Conservation (phyloP, 1,140 invertebrate species). For the Cydia fagiglandana region DNA sequence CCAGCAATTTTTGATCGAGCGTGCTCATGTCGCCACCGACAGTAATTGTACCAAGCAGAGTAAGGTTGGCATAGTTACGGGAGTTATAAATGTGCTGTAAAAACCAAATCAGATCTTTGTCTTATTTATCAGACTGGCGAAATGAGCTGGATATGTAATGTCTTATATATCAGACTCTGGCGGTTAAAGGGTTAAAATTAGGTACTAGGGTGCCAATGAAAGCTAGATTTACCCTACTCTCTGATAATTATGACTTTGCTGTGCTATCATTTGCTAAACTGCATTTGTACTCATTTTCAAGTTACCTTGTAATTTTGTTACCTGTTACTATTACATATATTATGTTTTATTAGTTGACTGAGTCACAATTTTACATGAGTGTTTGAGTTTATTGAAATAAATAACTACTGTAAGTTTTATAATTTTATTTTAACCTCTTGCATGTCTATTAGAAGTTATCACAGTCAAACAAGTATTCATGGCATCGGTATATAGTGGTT, state of each 20-base stretch:
- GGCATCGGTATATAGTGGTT: background rate
- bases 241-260: constrained; percentile 6
- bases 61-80: too few relatives aligned
- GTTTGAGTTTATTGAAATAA: constrained; percentile 48
- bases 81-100: too few relatives aligned
- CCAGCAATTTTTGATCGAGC: too few relatives aligned
- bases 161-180: too few relatives aligned
- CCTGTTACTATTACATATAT: constrained; percentile 35
- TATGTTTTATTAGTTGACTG: constrained; percentile 32
- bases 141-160: too few relatives aligned
- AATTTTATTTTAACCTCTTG: constrained; percentile 36
- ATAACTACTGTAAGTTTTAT: constrained; percentile 35
- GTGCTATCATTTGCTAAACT: constrained; percentile 24
- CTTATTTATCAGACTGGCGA: too few relatives aligned
- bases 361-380: constrained; percentile 32
- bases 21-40: too few relatives aligned
- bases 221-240: background rate
- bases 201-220: background rate
- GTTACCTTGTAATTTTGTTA: constrained; percentile 40
- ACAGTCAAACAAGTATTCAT: background rate
- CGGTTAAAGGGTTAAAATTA: too few relatives aligned
- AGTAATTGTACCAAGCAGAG: too few relatives aligned
- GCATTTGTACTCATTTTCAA: constrained; percentile 41
- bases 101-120: too few relatives aligned
- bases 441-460: background rate